A percentile compares a stretch with the other conserved stretches of the same genome.
Conservation (phyloP, 1,140 invertebrate species). For the Brachionus rubens region DNA sequence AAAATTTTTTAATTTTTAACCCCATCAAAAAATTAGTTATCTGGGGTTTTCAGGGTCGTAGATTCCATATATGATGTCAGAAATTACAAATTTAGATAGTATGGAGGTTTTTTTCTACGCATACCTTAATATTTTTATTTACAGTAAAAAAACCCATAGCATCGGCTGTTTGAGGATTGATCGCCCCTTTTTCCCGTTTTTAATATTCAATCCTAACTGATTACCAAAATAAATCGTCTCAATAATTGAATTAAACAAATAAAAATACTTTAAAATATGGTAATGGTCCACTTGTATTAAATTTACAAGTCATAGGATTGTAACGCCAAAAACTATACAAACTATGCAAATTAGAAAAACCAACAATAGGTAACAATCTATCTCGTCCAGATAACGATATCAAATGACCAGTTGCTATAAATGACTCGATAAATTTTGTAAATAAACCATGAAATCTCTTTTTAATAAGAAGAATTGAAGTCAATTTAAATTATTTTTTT, state of each 20-base stretch:
- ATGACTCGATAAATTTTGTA: slow-evolving; percentile 37
- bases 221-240: neutral
- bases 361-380: slow-evolving; percentile 38
- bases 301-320: slow-evolving; percentile 18
- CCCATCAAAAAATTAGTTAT: too few species aligned
- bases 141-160: too few species aligned
- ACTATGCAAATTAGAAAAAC: slow-evolving; percentile 33
- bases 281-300: slow-evolving; percentile 31
- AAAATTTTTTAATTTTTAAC: too few species aligned
- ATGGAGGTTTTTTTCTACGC: too few species aligned
- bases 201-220: neutral
- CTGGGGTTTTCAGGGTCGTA: too few species aligned
- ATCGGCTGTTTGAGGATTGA: too few species aligned
- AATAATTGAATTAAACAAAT: neutral
- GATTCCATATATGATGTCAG: too few species aligned
- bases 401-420: slow-evolving; percentile 8
- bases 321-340: slow-evolving; percentile 43
- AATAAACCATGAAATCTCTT: slow-evolving; percentile 32
- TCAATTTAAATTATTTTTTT: neutral
- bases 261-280: slow-evolving; percentile 38
- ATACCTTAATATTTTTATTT: too few species aligned
- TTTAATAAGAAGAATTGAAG: neutral
- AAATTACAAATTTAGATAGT: too few species aligned
- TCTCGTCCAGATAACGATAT: slow-evolving; percentile 37
- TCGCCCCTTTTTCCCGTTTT: too few species aligned